These are phyloP conservation scores for Pheosia gnoma DNA, from an alignment of 2,888 invertebrate genomes.

Conservation along the genomic window DNA sequence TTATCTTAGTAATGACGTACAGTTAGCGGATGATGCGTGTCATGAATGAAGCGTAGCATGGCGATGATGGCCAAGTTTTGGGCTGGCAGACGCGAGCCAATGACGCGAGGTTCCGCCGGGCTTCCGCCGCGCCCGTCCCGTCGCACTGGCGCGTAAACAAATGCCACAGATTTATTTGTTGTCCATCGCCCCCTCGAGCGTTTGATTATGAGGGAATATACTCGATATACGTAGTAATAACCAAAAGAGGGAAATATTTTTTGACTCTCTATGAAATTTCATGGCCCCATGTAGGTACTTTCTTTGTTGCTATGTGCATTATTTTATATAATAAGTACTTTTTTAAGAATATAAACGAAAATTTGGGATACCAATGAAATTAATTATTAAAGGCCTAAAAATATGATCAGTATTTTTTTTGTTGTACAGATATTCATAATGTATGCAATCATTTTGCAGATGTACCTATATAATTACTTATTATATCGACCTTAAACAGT, in stretches of 20 bases:
- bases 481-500: conserved; percentile 74
- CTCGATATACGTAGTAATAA: not conserved
- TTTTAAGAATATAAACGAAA: too few relatives aligned
- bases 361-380: too few relatives aligned
- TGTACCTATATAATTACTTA: conserved; percentile 63
- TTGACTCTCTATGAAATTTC: too few relatives aligned
- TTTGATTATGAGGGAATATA: conserved; percentile 3
- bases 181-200: conserved; percentile 41
- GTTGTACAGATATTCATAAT: conserved; percentile 19
- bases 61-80: conserved; percentile 65
- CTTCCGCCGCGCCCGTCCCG: conserved; percentile 71
- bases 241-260: not conserved
- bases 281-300: too few relatives aligned
- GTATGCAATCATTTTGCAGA: conserved; percentile 43
- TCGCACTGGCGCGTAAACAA: conserved; percentile 74
- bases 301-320: too few relatives aligned
- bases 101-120: conserved; percentile 79
- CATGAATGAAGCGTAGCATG: conserved; percentile 64
- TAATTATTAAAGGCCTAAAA: not conserved
- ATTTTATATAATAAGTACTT: too few relatives aligned
- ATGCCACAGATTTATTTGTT: conserved; percentile 62
- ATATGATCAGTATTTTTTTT: conserved; percentile 5
- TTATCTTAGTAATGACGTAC: conserved; percentile 54
- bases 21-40: conserved; percentile 49
- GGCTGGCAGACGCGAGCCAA: conserved; percentile 64